A percentile compares a stretch with the other conserved stretches of the same genome.
Evolutionary conservation across 2,113 vertebrate genomes (phyloP).

Genomic region (Tenrec ecaudatus): DNA sequence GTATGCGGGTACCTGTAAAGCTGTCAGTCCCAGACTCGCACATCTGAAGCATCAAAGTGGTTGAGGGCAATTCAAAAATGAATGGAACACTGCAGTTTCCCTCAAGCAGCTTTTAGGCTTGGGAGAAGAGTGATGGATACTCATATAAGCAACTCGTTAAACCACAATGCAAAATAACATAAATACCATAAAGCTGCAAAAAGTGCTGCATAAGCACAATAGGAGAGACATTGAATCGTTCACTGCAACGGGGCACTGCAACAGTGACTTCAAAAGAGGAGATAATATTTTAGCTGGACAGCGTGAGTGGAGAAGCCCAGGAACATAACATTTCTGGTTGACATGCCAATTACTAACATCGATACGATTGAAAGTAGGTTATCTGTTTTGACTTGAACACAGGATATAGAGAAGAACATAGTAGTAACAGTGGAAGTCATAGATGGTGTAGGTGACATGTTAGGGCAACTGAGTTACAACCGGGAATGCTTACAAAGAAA

Average conservation of each 20-base stretch:
- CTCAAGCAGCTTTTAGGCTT: slow-evolving; percentile 29
- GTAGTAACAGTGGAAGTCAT: not conserved
- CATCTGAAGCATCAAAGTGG: not conserved
- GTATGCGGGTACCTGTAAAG: not conserved
- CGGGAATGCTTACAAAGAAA: not conserved
- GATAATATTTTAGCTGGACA: not conserved
- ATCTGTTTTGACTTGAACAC: not conserved
- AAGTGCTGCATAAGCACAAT: not conserved
- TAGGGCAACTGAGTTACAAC: not conserved
- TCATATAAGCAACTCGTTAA: not conserved
- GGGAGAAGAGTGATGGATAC: not conserved
- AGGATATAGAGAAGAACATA: not conserved
- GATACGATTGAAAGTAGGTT: not conserved
- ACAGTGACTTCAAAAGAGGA: slow-evolving; percentile 21
- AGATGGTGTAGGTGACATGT: not conserved
- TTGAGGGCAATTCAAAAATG: not conserved
- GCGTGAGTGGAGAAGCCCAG: not conserved
- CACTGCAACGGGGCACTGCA: not conserved
- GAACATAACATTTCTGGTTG: not conserved
- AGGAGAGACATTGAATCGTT: slow-evolving; percentile 21
- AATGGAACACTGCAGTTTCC: not conserved
- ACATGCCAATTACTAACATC: not conserved
- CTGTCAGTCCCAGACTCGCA: slow-evolving; percentile 24
- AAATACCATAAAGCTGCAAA: slow-evolving; percentile 15
- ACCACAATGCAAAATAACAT: not conserved